Conservation (phyloP, 2,888 invertebrate genomes). For the Heliconius hortense region DNA sequence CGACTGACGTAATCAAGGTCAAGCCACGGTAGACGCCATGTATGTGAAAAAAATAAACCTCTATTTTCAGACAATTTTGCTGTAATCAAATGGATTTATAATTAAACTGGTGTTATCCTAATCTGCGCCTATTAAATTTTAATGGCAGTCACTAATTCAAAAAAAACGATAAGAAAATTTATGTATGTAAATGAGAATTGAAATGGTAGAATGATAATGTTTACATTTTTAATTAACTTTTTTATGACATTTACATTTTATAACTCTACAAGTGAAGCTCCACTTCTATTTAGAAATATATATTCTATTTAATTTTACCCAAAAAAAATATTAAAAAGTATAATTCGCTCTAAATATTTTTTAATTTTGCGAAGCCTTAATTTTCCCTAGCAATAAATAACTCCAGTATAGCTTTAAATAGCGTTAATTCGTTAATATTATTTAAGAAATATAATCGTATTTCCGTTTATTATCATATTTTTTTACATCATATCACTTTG, state of each 20-base stretch:
- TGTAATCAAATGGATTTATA: neutral
- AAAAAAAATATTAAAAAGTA: no score
- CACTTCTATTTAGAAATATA: neutral
- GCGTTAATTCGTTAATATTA: neutral
- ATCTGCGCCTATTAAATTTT: constrained; percentile 4
- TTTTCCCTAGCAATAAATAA: no score
- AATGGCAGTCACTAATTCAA: neutral
- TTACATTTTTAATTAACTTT: neutral
- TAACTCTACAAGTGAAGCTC: neutral
- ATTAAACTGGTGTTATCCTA: constrained; percentile 13
- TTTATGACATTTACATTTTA: neutral
- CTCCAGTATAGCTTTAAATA: neutral
- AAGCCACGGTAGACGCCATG: constrained; percentile 34
- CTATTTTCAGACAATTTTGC: neutral
- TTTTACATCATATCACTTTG: neutral
- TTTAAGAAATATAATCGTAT: no score
- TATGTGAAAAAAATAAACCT: constrained; percentile 7
- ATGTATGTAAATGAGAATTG: neutral
- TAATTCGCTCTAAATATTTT: no score
- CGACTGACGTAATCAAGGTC: constrained; percentile 52
- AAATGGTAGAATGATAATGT: neutral
- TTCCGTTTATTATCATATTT: neutral
- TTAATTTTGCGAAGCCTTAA: no score
- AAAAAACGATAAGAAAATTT: constrained; percentile 7
- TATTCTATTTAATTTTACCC: no score